Percentiles rank a stretch among this genome's conserved stretches.
Conservation (phyloP, 2,888 invertebrate species). For the Sialis lutaria region DNA sequence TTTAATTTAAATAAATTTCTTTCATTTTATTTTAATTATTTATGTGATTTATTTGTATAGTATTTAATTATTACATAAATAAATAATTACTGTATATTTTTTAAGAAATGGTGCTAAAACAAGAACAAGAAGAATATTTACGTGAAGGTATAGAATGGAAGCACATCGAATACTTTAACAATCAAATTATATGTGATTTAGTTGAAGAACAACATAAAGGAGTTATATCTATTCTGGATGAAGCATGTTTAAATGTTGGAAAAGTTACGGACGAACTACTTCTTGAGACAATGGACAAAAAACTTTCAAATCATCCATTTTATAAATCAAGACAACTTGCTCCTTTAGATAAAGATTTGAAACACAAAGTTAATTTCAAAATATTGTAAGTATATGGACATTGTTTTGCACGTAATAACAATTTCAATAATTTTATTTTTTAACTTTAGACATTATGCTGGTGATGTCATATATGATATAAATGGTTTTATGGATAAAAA, state of each 20-base stretch:
- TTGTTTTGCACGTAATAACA: not conserved
- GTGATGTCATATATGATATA: conserved; percentile 84
- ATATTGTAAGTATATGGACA: conserved; percentile 40
- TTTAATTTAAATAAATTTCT: not conserved
- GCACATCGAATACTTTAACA: conserved; percentile 91
- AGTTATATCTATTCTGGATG: conserved; percentile 82
- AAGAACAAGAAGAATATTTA: conserved; percentile 95
- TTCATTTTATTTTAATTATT: not conserved
- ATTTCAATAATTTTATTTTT: conserved; percentile 8
- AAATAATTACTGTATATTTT: not conserved
- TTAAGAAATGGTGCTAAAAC: conserved; percentile 85
- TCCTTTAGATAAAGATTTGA: conserved; percentile 63
- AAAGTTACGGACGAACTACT: conserved; percentile 73
- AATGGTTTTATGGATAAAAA: conserved; percentile 94
- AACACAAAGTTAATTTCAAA: conserved; percentile 63
- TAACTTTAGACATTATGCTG: conserved; percentile 72
- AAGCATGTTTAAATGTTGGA: conserved; percentile 91
- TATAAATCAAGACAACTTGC: conserved; percentile 75
- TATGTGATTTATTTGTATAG: not conserved
- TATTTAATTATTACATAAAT: not conserved
- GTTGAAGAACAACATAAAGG: conserved; percentile 90
- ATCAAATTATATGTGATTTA: conserved; percentile 87
- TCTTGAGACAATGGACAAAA: conserved; percentile 84
- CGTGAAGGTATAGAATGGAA: conserved; percentile 93
- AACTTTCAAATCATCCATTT: conserved; percentile 70